Evolutionary conservation across 2,797 vertebrate species (phyloP).

Genomic region (Galago senegalensis): DNA sequence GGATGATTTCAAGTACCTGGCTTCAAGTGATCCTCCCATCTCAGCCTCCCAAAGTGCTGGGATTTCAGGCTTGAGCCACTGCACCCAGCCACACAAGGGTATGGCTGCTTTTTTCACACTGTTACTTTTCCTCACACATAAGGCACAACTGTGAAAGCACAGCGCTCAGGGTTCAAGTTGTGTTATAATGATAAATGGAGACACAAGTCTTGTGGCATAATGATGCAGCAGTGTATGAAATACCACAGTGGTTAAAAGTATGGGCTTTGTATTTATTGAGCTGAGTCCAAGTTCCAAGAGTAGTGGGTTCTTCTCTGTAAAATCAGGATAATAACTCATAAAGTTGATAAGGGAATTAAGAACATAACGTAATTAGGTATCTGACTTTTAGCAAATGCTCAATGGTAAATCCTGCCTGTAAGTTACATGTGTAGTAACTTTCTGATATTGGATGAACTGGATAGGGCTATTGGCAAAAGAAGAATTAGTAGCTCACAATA

Average conservation of each 20-base stretch:
- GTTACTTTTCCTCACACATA: neutral
- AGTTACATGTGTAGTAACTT: constrained; percentile 4
- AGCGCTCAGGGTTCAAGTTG: neutral
- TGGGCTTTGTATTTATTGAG: neutral
- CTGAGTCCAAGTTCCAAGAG: neutral
- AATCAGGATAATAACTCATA: neutral
- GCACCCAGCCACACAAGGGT: neutral
- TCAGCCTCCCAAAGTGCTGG: neutral
- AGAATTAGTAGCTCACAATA: neutral
- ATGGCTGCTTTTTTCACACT: neutral
- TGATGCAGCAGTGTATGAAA: neutral
- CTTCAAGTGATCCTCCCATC: neutral
- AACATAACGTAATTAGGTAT: neutral
- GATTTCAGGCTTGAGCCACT: neutral
- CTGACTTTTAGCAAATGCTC: constrained; percentile 32
- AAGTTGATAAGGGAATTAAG: constrained; percentile 3
- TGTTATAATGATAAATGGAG: neutral
- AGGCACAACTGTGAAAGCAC: neutral
- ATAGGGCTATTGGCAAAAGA: neutral
- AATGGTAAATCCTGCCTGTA: constrained; percentile 1
- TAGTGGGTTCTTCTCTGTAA: neutral
- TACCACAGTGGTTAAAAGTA: neutral
- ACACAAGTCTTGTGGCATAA: neutral
- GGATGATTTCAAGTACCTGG: neutral
- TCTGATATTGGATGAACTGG: constrained; percentile 50